These are phyloP conservation scores for Brachyptera risi DNA, from an alignment of 2,888 invertebrate genomes.

Conservation along the genomic window DNA sequence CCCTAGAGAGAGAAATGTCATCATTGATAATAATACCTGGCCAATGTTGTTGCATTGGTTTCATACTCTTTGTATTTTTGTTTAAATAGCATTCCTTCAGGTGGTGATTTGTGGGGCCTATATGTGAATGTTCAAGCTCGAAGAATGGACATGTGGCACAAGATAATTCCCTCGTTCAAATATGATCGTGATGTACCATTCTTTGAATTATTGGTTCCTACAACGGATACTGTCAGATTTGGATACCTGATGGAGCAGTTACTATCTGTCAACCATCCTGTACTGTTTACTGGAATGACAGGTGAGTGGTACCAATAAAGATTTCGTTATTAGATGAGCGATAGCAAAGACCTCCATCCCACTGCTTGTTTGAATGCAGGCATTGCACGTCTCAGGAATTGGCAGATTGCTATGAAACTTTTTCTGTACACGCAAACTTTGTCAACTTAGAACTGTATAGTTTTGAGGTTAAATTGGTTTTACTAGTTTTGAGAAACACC, in stretches of 20 bases:
- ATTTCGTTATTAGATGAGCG: no score
- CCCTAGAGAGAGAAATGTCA: no score
- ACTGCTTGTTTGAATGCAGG: no score
- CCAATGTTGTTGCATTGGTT: neutral
- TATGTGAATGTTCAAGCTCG: conserved; percentile 68
- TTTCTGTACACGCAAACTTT: no score
- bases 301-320: conserved; percentile 52
- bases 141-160: conserved; percentile 72
- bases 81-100: conserved; percentile 70
- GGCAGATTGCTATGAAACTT: no score
- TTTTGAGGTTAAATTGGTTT: no score
- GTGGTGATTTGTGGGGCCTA: conserved; percentile 69
- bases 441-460: no score
- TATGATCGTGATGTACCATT: conserved; percentile 70
- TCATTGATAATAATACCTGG: conserved; percentile 16
- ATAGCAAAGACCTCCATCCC: no score
- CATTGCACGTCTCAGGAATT: no score
- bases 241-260: conserved; percentile 76
- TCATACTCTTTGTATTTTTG: neutral
- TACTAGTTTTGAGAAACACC: no score
- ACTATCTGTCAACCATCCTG: conserved; percentile 66
- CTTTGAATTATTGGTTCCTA: conserved; percentile 87
- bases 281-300: conserved; percentile 86
- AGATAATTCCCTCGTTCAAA: conserved; percentile 66
- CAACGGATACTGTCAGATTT: conserved; percentile 84